Conservation (phyloP, 2,113 vertebrate genomes). For the Xiphorhynchus elegans region DNA sequence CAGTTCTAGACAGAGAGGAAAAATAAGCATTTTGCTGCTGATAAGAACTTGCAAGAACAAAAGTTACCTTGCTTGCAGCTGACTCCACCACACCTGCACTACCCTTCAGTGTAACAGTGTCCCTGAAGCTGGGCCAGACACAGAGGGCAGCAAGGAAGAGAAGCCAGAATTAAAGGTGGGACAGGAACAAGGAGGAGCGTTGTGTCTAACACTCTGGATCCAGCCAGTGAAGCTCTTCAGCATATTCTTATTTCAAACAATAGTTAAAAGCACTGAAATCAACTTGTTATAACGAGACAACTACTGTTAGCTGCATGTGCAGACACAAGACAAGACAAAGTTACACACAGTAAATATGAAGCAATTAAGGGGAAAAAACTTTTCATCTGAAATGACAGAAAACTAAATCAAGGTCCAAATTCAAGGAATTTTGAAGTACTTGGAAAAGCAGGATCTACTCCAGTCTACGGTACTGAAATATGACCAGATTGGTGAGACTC, state of each 20-base stretch:
- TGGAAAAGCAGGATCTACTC: not conserved
- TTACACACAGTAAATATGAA: not conserved
- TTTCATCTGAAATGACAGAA: not conserved
- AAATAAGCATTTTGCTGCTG: not conserved
- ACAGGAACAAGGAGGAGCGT: not conserved
- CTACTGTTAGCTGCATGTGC: not conserved
- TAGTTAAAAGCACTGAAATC: not conserved
- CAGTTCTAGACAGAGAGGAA: not conserved
- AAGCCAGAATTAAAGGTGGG: not conserved
- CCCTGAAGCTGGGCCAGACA: not conserved
- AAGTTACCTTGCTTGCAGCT: not conserved
- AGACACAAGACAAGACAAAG: not conserved
- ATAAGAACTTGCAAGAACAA: not conserved
- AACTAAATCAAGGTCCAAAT: not conserved
- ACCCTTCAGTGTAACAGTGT: fast-evolving
- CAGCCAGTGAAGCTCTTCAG: not conserved
- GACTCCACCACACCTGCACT: not conserved
- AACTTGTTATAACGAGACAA: not conserved
- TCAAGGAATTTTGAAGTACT: not conserved
- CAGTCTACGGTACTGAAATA: not conserved
- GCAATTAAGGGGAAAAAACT: not conserved
- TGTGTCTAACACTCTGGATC: not conserved
- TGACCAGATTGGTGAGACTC: not conserved
- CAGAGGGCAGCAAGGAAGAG: not conserved
- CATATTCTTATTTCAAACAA: not conserved